Percentiles rank a stretch among this genome's conserved stretches.
These are phyloP conservation scores for Sylvietta virens DNA, from an alignment of 2,113 vertebrate genomes.

Conservation along the genomic window DNA sequence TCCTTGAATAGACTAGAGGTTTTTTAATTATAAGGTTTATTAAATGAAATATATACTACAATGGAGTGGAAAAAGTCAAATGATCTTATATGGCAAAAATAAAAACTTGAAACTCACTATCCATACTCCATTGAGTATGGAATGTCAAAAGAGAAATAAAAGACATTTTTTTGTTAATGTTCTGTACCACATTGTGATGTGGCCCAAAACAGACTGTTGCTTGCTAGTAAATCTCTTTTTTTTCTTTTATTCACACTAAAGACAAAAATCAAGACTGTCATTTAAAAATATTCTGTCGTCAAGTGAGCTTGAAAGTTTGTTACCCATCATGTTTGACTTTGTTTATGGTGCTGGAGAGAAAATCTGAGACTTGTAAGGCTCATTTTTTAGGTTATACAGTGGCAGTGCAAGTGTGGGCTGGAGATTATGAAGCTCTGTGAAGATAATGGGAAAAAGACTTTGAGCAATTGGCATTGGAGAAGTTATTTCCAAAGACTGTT, in stretches of 20 bases:
- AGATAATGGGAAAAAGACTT: background rate
- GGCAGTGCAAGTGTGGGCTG: background rate
- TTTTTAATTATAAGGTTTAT: slow-evolving; percentile 8
- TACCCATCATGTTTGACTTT: background rate
- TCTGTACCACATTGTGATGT: background rate
- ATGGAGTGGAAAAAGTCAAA: background rate
- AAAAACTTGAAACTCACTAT: background rate
- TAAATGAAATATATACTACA: background rate
- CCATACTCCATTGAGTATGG: background rate
- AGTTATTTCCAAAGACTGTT: background rate
- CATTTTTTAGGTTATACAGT: background rate
- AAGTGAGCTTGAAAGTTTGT: background rate
- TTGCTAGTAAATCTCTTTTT: background rate
- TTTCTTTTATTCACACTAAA: background rate
- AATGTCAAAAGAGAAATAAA: background rate
- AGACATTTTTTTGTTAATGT: background rate
- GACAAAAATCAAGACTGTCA: background rate
- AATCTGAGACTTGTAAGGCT: background rate
- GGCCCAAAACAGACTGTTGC: background rate
- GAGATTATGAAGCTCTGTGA: background rate
- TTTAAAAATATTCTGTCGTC: background rate
- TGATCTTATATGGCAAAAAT: background rate
- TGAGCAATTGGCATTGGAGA: background rate
- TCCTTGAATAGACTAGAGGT: background rate
- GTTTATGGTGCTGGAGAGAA: background rate